A percentile compares a stretch with the other conserved stretches of the same genome.
phyloP scores from a whole-genome alignment of 1,140 invertebrate genomes.

The Panagrolaimus sp. region DNA sequence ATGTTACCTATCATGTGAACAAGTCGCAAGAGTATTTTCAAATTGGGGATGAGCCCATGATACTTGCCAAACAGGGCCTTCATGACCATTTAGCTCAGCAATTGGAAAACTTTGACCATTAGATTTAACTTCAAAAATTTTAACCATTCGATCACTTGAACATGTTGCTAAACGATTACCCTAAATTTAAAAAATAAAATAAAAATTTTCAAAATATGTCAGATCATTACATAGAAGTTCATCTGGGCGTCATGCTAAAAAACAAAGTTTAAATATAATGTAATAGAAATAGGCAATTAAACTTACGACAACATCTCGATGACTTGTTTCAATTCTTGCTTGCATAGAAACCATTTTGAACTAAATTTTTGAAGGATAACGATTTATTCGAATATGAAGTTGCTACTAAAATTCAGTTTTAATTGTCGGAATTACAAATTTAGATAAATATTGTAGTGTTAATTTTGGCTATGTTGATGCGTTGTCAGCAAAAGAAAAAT shows the following conservation, averaged over 20 bases:
- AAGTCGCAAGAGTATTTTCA: slow-evolving; percentile 46
- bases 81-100: slow-evolving; percentile 87
- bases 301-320: slow-evolving; percentile 90
- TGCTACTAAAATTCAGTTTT: too few species aligned
- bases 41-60: slow-evolving; percentile 88
- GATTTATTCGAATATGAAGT: too few species aligned
- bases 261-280: slow-evolving; percentile 18
- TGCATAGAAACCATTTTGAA: slow-evolving; percentile 10
- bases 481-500: too few species aligned
- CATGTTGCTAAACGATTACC: slow-evolving; percentile 87
- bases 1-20: slow-evolving; percentile 53
- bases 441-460: too few species aligned
- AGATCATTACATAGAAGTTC: slow-evolving; percentile 96
- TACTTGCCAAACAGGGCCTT: slow-evolving; percentile 95
- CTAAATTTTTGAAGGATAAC: background rate
- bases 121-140: slow-evolving; percentile 84
- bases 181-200: too few species aligned
- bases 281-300: background rate
- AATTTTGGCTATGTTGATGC: too few species aligned
- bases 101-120: slow-evolving; percentile 72
- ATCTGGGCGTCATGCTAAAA: slow-evolving; percentile 87
- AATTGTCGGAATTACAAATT: too few species aligned
- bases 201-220: too few species aligned
- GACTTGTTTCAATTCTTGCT: slow-evolving; percentile 75
- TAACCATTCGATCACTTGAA: slow-evolving; percentile 91